A percentile compares a stretch with the other conserved stretches of the same genome.
phyloP scores from a whole-genome alignment of 2,888 invertebrate species.

The Tinea semifulvella region DNA sequence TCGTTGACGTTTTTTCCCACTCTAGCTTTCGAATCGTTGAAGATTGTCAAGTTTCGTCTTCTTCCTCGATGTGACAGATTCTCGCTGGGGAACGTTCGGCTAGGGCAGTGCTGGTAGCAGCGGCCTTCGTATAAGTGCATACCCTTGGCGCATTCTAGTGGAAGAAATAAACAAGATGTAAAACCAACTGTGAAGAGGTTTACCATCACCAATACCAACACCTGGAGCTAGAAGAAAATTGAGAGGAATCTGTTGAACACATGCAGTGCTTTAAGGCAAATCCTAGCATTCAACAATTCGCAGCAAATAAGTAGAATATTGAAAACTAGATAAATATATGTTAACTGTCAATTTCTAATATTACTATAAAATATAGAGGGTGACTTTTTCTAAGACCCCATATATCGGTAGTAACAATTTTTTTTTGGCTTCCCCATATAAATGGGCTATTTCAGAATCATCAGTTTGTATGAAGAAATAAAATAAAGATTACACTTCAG shows the following conservation, averaged over 20 bases:
- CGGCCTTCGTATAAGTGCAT: slow-evolving; percentile 68
- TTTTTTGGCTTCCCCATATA: too few species aligned
- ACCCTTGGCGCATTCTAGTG: slow-evolving; percentile 73
- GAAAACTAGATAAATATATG: too few species aligned
- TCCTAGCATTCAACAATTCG: too few species aligned
- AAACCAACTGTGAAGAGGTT: slow-evolving; percentile 4
- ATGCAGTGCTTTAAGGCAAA: background rate
- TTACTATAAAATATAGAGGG: too few species aligned
- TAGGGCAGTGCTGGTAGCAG: slow-evolving; percentile 70
- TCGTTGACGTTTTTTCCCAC: slow-evolving; percentile 15
- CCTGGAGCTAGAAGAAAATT: slow-evolving; percentile 32
- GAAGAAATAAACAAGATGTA: slow-evolving; percentile 45
- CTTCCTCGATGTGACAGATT: slow-evolving; percentile 42
- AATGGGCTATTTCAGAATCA: too few species aligned
- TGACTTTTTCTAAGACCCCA: too few species aligned
- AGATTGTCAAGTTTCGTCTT: slow-evolving; percentile 48
- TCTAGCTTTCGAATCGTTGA: slow-evolving; percentile 28
- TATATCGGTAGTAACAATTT: too few species aligned
- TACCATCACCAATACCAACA: slow-evolving; percentile 13
- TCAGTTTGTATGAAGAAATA: too few species aligned
- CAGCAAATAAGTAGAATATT: too few species aligned
- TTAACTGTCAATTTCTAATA: too few species aligned
- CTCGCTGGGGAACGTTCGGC: slow-evolving; percentile 54
- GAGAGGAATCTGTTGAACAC: slow-evolving; percentile 32
- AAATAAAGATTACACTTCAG: too few species aligned